Base-by-base conservation (phyloP, 2,113 vertebrate genomes). In the Tinamus guttatus region DNA sequence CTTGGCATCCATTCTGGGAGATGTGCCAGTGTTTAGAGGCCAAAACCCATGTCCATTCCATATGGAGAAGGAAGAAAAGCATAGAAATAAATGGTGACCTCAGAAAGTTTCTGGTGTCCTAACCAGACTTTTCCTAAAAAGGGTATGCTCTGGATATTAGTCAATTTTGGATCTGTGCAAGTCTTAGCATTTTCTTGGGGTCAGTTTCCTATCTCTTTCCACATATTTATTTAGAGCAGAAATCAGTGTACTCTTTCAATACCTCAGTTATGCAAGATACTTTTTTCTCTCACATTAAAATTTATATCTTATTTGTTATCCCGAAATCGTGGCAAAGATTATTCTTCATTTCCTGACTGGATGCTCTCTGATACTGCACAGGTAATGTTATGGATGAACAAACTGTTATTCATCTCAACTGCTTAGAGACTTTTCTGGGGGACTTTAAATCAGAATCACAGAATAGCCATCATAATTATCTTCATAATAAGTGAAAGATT, bases 281-380 rank as follows among this genome's bases (percentile, higher is more conserved):
- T 95, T 93, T 85, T 85, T 82, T 85, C 65, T 91, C 71, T 89
- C 76, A 64, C 93, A 96, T 94, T 95, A 95, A 97, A 96, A 97
- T 95, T 81, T 89, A 91, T 95, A 95, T 94, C 91, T 97, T 91
- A 95, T 93, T 97, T 95, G 75, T 92, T 95, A 95, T 87, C 94
- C 93, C 91, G 81, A 96, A 95, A 91, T 93, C 91, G 87, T 94
- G 89, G 71, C 87, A 95, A 94, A 94, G 95, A 94, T 95, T 95
- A 96, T 95, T 95, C 94, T 95, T 95, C 87, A 91, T 97, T 95
- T 97, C 87, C 93, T 96, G 89, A 63, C 89, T 93, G 93, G 89
- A 74, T 93, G 87, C 79, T 95, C 71, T 91, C 75, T 89, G 78
- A 80, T 94, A 94, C 32, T 95, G 78, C 87, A 90, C 68, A 71